A percentile compares a stretch with the other conserved stretches of the same genome.
phyloP scores from a whole-genome alignment of 2,888 invertebrate species.

The Dasysyrphus tricinctus region DNA sequence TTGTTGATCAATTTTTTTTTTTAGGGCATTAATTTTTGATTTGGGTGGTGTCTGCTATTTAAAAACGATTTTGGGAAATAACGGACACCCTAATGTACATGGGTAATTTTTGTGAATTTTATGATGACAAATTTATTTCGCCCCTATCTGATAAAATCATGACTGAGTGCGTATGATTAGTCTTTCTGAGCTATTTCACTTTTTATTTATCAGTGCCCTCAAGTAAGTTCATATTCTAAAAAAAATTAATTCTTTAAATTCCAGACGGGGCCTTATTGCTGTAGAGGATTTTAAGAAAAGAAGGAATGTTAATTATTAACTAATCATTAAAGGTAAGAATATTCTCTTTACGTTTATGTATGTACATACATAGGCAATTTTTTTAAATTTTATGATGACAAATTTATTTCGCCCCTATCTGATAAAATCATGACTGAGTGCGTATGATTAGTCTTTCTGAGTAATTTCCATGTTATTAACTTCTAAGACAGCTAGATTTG shows the following conservation, averaged over 20 bases:
- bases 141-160: slow-evolving; percentile 79
- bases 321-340: not conserved
- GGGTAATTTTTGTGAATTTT: not conserved
- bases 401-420: slow-evolving; percentile 80
- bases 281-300: not conserved
- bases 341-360: not conserved
- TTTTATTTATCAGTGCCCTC: not conserved
- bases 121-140: slow-evolving; percentile 78
- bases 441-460: slow-evolving; percentile 80
- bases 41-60: too few species aligned
- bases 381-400: slow-evolving; percentile 68
- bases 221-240: not conserved
- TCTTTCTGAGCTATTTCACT: slow-evolving; percentile 77
- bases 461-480: not conserved
- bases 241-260: not conserved
- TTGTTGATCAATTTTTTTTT: too few species aligned
- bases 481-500: too few species aligned
- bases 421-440: slow-evolving; percentile 78
- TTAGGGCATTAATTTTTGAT: too few species aligned
- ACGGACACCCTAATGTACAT: too few species aligned
- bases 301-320: not conserved
- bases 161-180: slow-evolving; percentile 79
- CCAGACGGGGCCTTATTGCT: not conserved
- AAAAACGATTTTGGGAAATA: too few species aligned
- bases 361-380: not conserved